These are phyloP conservation scores for Cololabis saira DNA, from an alignment of 2,113 vertebrate species.

Conservation along the genomic window DNA sequence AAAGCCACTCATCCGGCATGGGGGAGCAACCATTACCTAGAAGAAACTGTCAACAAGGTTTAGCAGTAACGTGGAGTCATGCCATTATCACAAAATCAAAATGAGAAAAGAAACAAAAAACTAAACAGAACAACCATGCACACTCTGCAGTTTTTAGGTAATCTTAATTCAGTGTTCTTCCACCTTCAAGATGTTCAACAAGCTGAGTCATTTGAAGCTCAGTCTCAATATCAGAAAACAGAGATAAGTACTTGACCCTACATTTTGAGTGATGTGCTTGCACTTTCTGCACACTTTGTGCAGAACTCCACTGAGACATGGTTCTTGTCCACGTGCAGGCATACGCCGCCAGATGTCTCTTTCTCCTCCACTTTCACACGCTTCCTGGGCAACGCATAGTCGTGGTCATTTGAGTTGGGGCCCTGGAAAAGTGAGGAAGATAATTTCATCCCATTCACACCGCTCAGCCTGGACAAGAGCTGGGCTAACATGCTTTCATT, in stretches of 20 bases:
- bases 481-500: conserved; percentile 95
- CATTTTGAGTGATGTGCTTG: conserved; percentile 91
- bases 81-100: conserved; percentile 39
- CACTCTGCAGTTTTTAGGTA: conserved; percentile 54
- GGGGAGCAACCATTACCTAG: conserved; percentile 96
- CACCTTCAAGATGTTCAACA: conserved; percentile 66
- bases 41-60: conserved; percentile 99
- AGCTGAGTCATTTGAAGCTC: conserved; percentile 68
- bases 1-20: conserved; percentile 94
- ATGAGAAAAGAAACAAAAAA: too few relatives aligned
- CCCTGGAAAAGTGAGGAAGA: conserved; percentile 95
- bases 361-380: conserved; percentile 84
- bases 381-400: conserved; percentile 87
- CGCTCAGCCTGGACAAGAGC: conserved; percentile 91
- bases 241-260: conserved; percentile 94
- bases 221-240: conserved; percentile 78
- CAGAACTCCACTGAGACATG: conserved; percentile 99
- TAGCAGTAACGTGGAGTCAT: conserved; percentile 94
- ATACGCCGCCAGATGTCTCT: conserved; percentile 87
- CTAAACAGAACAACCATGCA: conserved; percentile 56
- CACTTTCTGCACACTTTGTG: conserved; percentile 92
- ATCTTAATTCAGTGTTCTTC: conserved; percentile 57
- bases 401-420: conserved; percentile 82
- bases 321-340: conserved; percentile 96
- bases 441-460: conserved; percentile 92